phyloP scores from a whole-genome alignment of 2,113 vertebrate species.

The Axis porcinus region DNA sequence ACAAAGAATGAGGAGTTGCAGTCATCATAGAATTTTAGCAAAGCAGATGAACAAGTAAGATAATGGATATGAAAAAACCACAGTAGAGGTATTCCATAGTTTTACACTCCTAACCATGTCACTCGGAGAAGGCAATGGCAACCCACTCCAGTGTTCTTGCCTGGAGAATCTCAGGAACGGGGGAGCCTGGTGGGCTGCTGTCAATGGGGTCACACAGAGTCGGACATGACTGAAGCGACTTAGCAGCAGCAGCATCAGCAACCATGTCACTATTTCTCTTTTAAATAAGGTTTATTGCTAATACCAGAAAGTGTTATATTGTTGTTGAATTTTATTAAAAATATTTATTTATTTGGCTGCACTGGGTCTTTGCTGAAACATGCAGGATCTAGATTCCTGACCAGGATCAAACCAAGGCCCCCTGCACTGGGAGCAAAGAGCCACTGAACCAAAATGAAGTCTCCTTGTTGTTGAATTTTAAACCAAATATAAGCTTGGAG shows the following conservation, averaged over 20 bases:
- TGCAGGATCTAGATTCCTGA: neutral
- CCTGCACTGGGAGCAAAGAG: neutral
- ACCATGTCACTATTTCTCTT: neutral
- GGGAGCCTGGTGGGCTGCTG: no score
- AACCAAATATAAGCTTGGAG: neutral
- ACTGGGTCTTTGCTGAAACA: neutral
- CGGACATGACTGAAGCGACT: no score
- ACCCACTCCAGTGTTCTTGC: no score
- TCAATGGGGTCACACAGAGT: no score
- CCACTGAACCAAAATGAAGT: neutral
- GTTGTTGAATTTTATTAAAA: neutral
- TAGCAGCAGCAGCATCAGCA: neutral
- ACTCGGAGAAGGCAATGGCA: no score
- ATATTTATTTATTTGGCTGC: neutral
- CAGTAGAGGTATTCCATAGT: neutral
- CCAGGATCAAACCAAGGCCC: neutral
- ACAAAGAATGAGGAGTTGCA: neutral
- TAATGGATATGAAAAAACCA: neutral
- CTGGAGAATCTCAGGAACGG: no score
- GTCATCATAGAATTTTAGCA: neutral
- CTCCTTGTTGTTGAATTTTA: neutral
- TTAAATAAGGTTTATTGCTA: neutral
- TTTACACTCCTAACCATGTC: neutral
- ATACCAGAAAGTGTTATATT: neutral
- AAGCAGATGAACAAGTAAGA: neutral